Evolutionary conservation across 2,888 invertebrate species (phyloP), one percentile per base, ranked within the genome.

Genomic region (Liodrosophila aerea): DNA sequence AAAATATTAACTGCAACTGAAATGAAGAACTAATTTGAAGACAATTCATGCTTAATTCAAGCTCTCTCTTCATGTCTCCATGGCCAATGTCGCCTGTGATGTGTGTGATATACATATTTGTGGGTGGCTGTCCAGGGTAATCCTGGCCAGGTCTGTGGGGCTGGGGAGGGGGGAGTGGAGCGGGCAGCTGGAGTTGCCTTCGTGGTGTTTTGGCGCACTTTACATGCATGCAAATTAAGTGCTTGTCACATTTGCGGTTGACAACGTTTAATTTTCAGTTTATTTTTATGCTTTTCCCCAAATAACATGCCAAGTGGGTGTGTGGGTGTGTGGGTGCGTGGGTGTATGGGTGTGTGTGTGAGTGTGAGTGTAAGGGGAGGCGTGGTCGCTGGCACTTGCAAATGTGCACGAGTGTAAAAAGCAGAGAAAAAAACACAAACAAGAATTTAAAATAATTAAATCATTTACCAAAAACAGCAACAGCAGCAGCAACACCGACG

Each of bases 241-340:
- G 82, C 78, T 70, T 78, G 78, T 78, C 78, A 84, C 85, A 78
- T 84, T 78, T 84, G 78, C 78, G 78, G 78, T 77, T 81, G 78
- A 85, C 74, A 85, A 73, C 85, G 85, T 82, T 81, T 78, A 85
- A 85, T 76, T 85, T 85, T 70, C 70, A 59, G 70, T 80, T 64
- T 69, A 65, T 82, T 76, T 75, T 64, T 64, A 64, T 70, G 70
- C 60, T 56, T 54, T 68, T 49, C 16, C 56, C 69, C 63, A 73
- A 69, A 69, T 73, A 69, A 69, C 73, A 69, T 52, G 73, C 68
- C 73, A 68, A 73, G 8, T 7, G 15, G 1, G n/a, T 40, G 33
- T 45, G 53, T 29, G 29, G 36, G 13, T 7, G 29, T 3, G 12
- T 43, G 18, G 31, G 18, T 4, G 50, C 15, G 29, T 43, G 45